These are phyloP conservation scores for Rhinoraja longicauda DNA, from an alignment of 2,797 vertebrate species.

Conservation along the genomic window DNA sequence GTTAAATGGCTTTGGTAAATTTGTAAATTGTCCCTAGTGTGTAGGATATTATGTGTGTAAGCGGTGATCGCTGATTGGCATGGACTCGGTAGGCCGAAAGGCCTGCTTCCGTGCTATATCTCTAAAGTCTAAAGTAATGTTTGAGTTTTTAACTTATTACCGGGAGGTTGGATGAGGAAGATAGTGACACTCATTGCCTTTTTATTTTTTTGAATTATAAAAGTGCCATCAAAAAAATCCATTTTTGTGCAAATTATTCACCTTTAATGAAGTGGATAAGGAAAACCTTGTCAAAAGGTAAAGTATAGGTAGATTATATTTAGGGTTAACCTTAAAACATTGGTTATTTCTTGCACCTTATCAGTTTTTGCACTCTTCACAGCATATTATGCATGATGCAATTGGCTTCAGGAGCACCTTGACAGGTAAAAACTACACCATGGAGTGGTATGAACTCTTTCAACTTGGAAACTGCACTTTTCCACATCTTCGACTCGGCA, in stretches of 20 bases:
- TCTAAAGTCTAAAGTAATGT: too few species aligned
- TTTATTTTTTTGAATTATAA: not conserved
- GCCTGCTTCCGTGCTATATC: too few species aligned
- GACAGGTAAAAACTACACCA: conserved; percentile 77
- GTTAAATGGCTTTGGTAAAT: too few species aligned
- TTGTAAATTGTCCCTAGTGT: too few species aligned
- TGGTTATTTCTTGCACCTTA: not conserved
- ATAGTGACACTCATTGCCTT: not conserved
- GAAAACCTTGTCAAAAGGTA: not conserved
- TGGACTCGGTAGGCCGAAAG: too few species aligned
- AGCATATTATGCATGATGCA: conserved; percentile 97
- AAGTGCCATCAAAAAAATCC: not conserved
- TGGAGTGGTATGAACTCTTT: conserved; percentile 98
- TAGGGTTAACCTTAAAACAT: not conserved
- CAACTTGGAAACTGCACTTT: conserved; percentile 97
- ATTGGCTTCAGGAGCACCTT: conserved; percentile 83
- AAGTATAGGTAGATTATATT: too few species aligned
- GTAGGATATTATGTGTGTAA: too few species aligned
- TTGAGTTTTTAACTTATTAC: not conserved
- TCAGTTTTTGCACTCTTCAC: conserved; percentile 39
- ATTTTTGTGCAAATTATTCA: not conserved
- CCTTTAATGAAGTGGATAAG: not conserved
- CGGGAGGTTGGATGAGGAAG: too few species aligned
- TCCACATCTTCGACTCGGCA: conserved; percentile 73
- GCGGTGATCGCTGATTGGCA: too few species aligned